A percentile compares a stretch with the other conserved stretches of the same genome.
These are phyloP conservation scores for Pterobdella sp. DNA, from an alignment of 2,888 invertebrate species.

Conservation along the genomic window DNA sequence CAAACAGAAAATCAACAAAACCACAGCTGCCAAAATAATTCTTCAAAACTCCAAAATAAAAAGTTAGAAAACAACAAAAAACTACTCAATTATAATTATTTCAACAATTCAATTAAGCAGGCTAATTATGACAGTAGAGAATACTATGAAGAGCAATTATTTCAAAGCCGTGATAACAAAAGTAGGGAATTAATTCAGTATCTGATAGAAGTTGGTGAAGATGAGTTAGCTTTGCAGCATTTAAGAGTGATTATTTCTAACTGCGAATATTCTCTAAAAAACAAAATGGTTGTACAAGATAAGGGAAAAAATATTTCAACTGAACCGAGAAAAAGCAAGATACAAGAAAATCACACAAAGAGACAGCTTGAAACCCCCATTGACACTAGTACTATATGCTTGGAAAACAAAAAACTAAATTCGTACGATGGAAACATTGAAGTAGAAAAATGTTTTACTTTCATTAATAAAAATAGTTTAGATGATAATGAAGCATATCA, in stretches of 20 bases:
- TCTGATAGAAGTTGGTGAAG: slow-evolving; percentile 33
- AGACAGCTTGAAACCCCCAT: too few species aligned
- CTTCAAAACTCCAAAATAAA: neutral
- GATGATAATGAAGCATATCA: too few species aligned
- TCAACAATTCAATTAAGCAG: neutral
- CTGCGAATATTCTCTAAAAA: neutral
- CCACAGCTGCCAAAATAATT: neutral
- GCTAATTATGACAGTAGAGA: neutral
- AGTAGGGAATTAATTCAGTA: slow-evolving; percentile 36
- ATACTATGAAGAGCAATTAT: slow-evolving; percentile 17
- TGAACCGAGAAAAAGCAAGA: too few species aligned
- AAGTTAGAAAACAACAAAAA: neutral
- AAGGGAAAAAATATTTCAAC: too few species aligned
- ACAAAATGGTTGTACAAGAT: too few species aligned
- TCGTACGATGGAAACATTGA: too few species aligned
- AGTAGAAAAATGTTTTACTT: too few species aligned
- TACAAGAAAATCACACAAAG: too few species aligned
- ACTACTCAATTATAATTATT: neutral
- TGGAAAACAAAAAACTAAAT: too few species aligned
- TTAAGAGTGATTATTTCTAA: neutral
- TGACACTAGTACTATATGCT: too few species aligned
- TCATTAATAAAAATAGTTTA: too few species aligned
- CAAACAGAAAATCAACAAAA: neutral
- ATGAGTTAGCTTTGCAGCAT: slow-evolving; percentile 30
- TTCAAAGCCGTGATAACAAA: slow-evolving; percentile 33